These are phyloP conservation scores for Axea sp. DNA, from an alignment of 2,888 invertebrate genomes.

Conservation along the genomic window DNA sequence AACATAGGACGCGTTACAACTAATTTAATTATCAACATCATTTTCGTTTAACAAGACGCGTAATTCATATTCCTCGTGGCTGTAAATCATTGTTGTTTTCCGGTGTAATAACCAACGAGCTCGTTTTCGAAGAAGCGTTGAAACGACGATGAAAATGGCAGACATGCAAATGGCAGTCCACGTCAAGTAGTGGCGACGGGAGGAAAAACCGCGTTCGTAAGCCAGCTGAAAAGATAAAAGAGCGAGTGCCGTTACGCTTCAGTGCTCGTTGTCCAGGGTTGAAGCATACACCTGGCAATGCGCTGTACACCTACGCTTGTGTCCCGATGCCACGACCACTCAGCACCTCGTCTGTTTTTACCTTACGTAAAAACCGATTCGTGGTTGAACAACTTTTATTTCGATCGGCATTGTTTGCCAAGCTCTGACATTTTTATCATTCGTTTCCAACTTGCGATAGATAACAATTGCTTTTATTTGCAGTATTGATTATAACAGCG, in stretches of 20 bases:
- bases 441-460: too few species aligned
- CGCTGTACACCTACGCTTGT: slow-evolving; percentile 27
- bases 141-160: slow-evolving; percentile 50
- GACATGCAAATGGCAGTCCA: slow-evolving; percentile 52
- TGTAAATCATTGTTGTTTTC: slow-evolving; percentile 47
- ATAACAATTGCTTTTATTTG: too few species aligned
- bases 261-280: slow-evolving; percentile 51
- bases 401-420: not conserved
- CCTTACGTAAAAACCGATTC: not conserved
- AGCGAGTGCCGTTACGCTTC: slow-evolving; percentile 57
- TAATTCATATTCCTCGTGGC: slow-evolving; percentile 33
- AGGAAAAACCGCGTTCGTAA: slow-evolving; percentile 46
- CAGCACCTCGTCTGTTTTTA: slow-evolving; percentile 25
- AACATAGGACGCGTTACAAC: slow-evolving; percentile 40
- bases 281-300: slow-evolving; percentile 54
- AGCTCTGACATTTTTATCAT: too few species aligned
- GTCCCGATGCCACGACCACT: slow-evolving; percentile 14
- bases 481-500: too few species aligned
- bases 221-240: slow-evolving; percentile 56
- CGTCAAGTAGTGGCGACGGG: slow-evolving; percentile 37
- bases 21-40: slow-evolving; percentile 53
- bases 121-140: slow-evolving; percentile 42
- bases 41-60: slow-evolving; percentile 38
- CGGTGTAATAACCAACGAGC: slow-evolving; percentile 36
- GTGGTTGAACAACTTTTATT: not conserved